phyloP scores from a whole-genome alignment of 2,113 vertebrate species.

The Lamprotornis superbus region DNA sequence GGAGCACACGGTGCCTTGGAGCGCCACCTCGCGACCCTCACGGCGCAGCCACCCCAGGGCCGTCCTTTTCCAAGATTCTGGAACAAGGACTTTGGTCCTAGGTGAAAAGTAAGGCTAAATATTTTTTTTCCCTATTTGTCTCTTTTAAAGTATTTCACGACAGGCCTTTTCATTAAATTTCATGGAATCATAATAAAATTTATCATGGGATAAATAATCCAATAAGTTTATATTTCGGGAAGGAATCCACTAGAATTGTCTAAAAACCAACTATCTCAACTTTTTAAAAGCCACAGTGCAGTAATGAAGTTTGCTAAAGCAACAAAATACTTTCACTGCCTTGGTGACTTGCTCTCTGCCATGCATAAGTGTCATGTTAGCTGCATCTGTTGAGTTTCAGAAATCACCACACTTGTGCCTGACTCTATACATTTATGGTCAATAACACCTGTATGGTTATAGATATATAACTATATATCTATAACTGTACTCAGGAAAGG shows the following conservation, averaged over 20 bases:
- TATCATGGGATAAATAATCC: neutral
- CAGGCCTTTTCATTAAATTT: neutral
- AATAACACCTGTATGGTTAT: neutral
- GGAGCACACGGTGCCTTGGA: slow-evolving; percentile 35
- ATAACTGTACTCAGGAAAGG: neutral
- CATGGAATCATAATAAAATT: neutral
- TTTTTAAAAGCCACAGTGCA: neutral
- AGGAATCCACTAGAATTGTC: neutral
- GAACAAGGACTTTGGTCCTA: neutral
- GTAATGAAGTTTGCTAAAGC: neutral
- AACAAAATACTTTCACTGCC: neutral
- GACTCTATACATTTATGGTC: neutral
- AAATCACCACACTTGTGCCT: neutral
- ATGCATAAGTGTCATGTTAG: rapidly evolving
- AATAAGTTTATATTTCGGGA: neutral
- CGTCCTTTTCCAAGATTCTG: neutral
- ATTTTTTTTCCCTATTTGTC: rapidly evolving
- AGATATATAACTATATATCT: too few relatives aligned
- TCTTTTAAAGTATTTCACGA: neutral
- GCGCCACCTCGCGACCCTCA: slow-evolving; percentile 61
- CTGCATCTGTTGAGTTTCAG: neutral
- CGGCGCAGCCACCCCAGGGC: neutral
- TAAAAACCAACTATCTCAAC: neutral
- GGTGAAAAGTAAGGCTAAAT: neutral
- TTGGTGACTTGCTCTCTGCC: neutral